Evolutionary conservation across 2,888 invertebrate species (phyloP).

Genomic region (Rhagonycha fulva): DNA sequence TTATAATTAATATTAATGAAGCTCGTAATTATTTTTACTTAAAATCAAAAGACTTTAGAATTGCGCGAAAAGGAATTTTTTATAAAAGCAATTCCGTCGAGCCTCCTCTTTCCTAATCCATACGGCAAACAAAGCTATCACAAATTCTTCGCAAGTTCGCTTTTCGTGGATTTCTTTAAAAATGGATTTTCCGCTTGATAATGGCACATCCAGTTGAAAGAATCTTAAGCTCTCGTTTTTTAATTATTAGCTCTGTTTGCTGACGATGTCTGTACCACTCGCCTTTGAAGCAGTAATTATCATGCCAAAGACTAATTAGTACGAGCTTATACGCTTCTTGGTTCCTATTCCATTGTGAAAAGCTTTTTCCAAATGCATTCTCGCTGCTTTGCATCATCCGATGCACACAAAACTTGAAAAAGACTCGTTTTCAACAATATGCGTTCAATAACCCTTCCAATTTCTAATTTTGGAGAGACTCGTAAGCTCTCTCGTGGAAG

Average conservation of each 20-base stretch:
- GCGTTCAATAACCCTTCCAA: neutral
- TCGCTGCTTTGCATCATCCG: slow-evolving; percentile 5
- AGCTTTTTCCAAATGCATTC: slow-evolving; percentile 25
- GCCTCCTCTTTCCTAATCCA: slow-evolving; percentile 10
- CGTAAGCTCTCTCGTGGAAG: neutral
- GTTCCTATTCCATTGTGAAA: slow-evolving; percentile 35
- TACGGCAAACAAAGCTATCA: slow-evolving; percentile 22
- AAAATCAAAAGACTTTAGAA: slow-evolving; percentile 1
- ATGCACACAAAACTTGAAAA: neutral
- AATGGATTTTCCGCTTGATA: slow-evolving; percentile 25
- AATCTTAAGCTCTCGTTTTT: slow-evolving; percentile 34
- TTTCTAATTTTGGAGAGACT: neutral
- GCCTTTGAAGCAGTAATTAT: slow-evolving; percentile 46
- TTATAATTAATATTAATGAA: slow-evolving; percentile 20
- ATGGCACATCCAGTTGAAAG: slow-evolving; percentile 19
- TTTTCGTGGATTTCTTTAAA: slow-evolving; percentile 21
- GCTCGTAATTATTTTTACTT: slow-evolving; percentile 15
- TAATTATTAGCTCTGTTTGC: slow-evolving; percentile 42
- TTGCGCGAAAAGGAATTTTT: neutral
- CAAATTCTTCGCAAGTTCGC: slow-evolving; percentile 18
- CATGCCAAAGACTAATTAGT: slow-evolving; percentile 46
- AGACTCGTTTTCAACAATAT: neutral
- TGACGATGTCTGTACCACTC: slow-evolving; percentile 39
- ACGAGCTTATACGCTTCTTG: slow-evolving; percentile 31
- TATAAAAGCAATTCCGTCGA: slow-evolving; percentile 1